Percentiles rank a stretch among this genome's conserved stretches.
Evolutionary conservation across 2,888 invertebrate genomes (phyloP).

Genomic region (Conistra vaccinii): DNA sequence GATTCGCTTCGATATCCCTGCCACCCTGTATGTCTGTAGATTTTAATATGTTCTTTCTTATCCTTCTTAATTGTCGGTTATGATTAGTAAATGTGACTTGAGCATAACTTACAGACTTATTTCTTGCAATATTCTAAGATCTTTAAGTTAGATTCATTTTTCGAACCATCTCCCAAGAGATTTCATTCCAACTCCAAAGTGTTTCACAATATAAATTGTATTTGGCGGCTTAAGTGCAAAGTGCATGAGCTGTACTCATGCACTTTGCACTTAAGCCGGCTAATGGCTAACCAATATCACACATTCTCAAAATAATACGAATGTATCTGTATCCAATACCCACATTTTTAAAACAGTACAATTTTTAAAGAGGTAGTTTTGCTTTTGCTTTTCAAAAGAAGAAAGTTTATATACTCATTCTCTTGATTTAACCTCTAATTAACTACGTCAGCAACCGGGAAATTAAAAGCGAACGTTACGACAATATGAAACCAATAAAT

Average conservation of each 20-base stretch:
- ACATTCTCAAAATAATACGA: not conserved
- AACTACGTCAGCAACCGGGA: not conserved
- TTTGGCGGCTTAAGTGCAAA: too few species aligned
- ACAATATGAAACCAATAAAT: constrained; percentile 12
- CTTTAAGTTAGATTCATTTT: not conserved
- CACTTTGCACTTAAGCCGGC: not conserved
- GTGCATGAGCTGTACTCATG: too few species aligned
- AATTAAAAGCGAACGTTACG: not conserved
- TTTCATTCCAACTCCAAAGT: not conserved
- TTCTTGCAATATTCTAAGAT: not conserved
- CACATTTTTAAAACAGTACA: not conserved
- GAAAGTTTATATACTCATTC: too few species aligned
- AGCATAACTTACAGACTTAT: too few species aligned
- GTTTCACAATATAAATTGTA: not conserved
- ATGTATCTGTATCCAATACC: not conserved
- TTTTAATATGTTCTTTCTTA: too few species aligned
- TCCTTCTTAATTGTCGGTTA: too few species aligned
- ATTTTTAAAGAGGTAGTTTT: not conserved
- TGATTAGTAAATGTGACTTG: too few species aligned
- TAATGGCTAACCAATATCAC: not conserved
- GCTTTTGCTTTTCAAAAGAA: not conserved
- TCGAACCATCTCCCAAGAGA: not conserved
- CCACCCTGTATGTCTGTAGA: too few species aligned
- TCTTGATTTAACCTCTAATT: not conserved
- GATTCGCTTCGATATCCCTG: too few species aligned